A percentile compares a stretch with the other conserved stretches of the same genome.
Evolutionary conservation across 1,140 invertebrate species (phyloP).

Genomic region (Metopolophium dirhodum): DNA sequence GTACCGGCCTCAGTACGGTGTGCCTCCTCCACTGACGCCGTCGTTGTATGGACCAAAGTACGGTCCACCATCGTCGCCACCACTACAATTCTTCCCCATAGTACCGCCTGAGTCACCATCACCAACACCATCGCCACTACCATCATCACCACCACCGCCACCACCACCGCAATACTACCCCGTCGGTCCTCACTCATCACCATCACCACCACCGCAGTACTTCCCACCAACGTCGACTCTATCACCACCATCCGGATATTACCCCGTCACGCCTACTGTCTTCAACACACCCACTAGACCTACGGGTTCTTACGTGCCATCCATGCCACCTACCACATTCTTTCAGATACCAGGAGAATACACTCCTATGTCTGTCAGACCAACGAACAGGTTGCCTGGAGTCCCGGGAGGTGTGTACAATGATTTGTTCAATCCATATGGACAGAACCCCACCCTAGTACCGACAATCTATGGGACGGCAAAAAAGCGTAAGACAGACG

Average conservation of each 20-base stretch:
- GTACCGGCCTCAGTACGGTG: not conserved
- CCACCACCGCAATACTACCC: not conserved
- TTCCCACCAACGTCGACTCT: constrained; percentile 24
- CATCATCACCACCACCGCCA: constrained; percentile 32
- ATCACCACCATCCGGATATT: constrained; percentile 39
- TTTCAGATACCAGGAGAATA: constrained; percentile 14
- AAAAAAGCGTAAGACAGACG: not conserved
- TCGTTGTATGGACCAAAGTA: not conserved
- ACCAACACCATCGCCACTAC: not conserved
- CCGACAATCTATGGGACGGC: not conserved
- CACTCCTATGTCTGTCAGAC: constrained; percentile 21
- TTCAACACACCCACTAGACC: not conserved
- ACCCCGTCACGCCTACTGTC: constrained; percentile 6
- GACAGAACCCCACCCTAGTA: not conserved
- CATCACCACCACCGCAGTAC: not conserved
- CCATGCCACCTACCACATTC: constrained; percentile 28
- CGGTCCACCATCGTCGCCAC: constrained; percentile 1
- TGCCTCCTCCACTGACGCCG: not conserved
- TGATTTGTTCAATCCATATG: not conserved
- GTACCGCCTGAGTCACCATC: not conserved
- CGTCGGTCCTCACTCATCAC: not conserved
- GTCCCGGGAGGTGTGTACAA: not conserved
- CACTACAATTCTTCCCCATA: not conserved
- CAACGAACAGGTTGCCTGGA: not conserved
- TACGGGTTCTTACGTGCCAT: constrained; percentile 19